Evolutionary conservation across 1,140 invertebrate species (phyloP), one percentile per base, ranked within the genome.

Genomic region (Phenacoccus solenopsis): DNA sequence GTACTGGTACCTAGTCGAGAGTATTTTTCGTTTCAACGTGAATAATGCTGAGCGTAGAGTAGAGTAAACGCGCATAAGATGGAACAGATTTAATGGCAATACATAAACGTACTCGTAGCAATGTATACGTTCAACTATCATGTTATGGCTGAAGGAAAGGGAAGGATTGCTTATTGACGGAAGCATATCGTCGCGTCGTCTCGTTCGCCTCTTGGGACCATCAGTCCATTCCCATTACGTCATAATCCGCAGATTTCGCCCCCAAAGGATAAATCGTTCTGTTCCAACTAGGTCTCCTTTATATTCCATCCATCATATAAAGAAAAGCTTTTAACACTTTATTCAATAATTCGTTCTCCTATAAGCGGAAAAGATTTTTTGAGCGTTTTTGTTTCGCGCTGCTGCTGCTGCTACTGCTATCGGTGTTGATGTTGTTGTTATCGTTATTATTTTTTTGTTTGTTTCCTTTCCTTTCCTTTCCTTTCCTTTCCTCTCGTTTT

Each of bases 11-110:
- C n/a, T n/a, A n/a, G n/a, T n/a, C n/a, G n/a, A n/a, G n/a, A n/a
- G n/a, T n/a, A n/a, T n/a, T n/a, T n/a, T n/a, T n/a, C n/a, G n/a
- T n/a, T n/a, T n/a, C n/a, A n/a, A n/a, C n/a, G n/a, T n/a, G n/a
- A n/a, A n/a, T n/a, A n/a, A n/a, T n/a, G n/a, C n/a, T n/a, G n/a
- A n/a, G n/a, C n/a, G n/a, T n/a, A 20, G 21, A 59, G 21, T 59
- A 59, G 20, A 64, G 59, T 22, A 16, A 13, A 64, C 59, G 25
- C n/a, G n/a, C n/a, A n/a, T n/a, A n/a, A n/a, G n/a, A n/a, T n/a
- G n/a, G n/a, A n/a, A n/a, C n/a, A n/a, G n/a, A 64, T 64, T 64
- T 64, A 64, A 64, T 64, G 59, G 59, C 59, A 64, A 64, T 64
- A n/a, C n/a, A n/a, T n/a, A n/a, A n/a, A n/a, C n/a, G n/a, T n/a